Base-by-base conservation (phyloP, 2,797 vertebrate genomes). In the Leptodactylus fallax region DNA sequence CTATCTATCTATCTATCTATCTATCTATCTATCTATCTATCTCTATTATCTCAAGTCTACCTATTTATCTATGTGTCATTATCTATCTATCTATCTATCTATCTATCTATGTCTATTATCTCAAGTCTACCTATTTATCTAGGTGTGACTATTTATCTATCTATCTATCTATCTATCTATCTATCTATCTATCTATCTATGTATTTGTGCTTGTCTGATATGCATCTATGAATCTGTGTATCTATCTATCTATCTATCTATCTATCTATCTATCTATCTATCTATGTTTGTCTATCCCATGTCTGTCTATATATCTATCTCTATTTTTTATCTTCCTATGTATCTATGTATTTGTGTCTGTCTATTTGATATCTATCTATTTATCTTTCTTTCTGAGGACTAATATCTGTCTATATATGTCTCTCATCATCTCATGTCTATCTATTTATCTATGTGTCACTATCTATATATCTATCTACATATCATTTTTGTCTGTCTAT, bases 1-100 rank as follows among this genome's bases (percentile, higher is more conserved):
- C 77, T 79, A 79, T 79, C 77, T 79, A 58, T 58, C 53, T 81
- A 56, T 79, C 53, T 79, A 56, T 79, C 76, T 78, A 56, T 79
- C 77, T 79, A 79, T 79, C 77, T 79, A 49, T 63, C 27, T 61
- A 63, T 81, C 56, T 81, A 25, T 58, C n/a, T 58, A 27, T 79
- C 2, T 36, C n/a, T 79, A 56, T 79, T 23, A 77, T 53, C 21
- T 53, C 7, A 21, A 7, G 53, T 77, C 76, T 78, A 36, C 56
- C 77, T 79, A 58, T 79, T 53, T 47, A 7, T 45, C 45, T 49
- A 49, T 23, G 9, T 65, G 1, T 23, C 1, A 65, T 69, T 25
- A 65, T 65, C 61, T 25, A 23, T 63, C n/a, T 63, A 23, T 23
- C 61, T 36, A 36, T 2, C 36, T 36, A 36, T 36, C 2, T 36